Evolutionary conservation across 2,797 vertebrate genomes (phyloP).

Genomic region (Tympanoctomys barrerae): DNA sequence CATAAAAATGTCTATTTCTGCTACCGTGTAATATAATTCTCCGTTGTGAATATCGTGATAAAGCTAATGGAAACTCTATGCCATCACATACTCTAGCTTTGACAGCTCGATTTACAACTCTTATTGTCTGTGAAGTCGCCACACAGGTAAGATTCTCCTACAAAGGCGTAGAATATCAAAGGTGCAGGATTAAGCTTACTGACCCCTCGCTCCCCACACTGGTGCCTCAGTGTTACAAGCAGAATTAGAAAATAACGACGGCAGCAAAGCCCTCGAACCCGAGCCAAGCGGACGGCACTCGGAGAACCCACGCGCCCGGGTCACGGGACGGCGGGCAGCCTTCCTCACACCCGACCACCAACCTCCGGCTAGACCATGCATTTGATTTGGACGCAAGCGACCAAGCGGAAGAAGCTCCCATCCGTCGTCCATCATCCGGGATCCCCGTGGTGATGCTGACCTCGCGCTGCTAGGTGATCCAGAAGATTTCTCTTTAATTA

Average conservation of each 20-base stretch:
- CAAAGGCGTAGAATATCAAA: neutral
- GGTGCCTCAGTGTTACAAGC: slow-evolving; percentile 26
- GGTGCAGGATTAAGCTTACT: neutral
- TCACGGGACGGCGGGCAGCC: neutral
- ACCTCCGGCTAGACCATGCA: slow-evolving; percentile 32
- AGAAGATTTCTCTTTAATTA: slow-evolving; percentile 82
- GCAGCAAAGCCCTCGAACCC: neutral
- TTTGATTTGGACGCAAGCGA: slow-evolving; percentile 48
- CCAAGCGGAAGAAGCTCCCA: slow-evolving; percentile 47
- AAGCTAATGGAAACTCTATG: slow-evolving; percentile 78
- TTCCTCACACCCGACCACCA: slow-evolving; percentile 15
- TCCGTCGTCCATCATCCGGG: neutral
- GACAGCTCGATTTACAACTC: slow-evolving; percentile 73
- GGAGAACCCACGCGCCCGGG: neutral
- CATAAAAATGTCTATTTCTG: slow-evolving; percentile 85
- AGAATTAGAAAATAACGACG: neutral
- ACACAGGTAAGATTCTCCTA: neutral
- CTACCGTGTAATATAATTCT: slow-evolving; percentile 77
- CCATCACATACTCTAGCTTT: slow-evolving; percentile 73
- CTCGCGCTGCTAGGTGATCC: slow-evolving; percentile 70
- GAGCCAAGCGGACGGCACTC: slow-evolving; percentile 8
- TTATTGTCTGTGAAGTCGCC: neutral
- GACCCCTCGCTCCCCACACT: neutral
- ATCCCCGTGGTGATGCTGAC: slow-evolving; percentile 39
- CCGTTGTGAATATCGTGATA: slow-evolving; percentile 76